Evolutionary conservation across 1,140 invertebrate species (phyloP), one percentile per base, ranked within the genome.

Genomic region (Bombus affinis): DNA sequence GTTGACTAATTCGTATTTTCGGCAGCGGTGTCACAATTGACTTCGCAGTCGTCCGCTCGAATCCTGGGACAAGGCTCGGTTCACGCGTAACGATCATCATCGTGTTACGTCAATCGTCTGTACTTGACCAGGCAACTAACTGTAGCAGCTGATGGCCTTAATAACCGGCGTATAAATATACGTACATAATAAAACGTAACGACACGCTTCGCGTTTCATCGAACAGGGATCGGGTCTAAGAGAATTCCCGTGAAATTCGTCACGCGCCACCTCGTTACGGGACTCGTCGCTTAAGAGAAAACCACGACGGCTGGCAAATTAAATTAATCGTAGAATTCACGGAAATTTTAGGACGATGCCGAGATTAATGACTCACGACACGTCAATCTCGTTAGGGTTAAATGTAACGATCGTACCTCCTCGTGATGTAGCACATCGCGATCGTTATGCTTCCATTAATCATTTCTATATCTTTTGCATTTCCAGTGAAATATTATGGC

Each of bases 81-180:
- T 53, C 47, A 53, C 18, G 47, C 47, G 83, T 44, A 66, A 75
- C 35, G 44, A 74, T 72, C 59, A 87, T 90, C 87, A 47, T 62
- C 68, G 81, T 35, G 35, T 90, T 90, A 88, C 86, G 79, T 88
- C 88, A 83, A 90, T 88, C 83, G 65, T 68, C 37, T 90, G 88
- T 86, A 90, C 78, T 90, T 90, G 86, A 87, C 79, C 82, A 74
- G 72, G 1, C 39, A 65, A 85, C 59, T 57, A 65, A 78, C 59
- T 28, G n/a, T 32, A 82, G 88, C 85, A 82, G 70, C 77, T 87
- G 85, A 87, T 89, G 89, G 39, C 88, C 85, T 87, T 80, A 84
- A 87, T 89, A 89, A 82, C 53, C 25, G 15, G 37, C 68, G 37
- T 62, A 86, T 62, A 79, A 70, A 78, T 75, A 62, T 68, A 66